Percentiles rank a stretch among this genome's conserved stretches.
Evolutionary conservation across 2,797 vertebrate species (phyloP).

Genomic region (Poecilia wingei): DNA sequence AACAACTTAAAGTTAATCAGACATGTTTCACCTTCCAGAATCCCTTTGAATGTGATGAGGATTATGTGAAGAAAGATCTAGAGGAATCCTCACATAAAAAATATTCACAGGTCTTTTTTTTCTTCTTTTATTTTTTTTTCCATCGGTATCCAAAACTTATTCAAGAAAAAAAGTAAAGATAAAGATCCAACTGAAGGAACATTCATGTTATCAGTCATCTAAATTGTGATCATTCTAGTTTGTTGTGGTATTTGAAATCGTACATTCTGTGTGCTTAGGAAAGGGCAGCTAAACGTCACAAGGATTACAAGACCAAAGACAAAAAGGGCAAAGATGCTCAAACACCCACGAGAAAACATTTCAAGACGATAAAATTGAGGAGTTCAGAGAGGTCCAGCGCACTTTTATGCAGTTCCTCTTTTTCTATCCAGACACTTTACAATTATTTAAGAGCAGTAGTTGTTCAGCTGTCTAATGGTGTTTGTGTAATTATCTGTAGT

Average conservation of each 20-base stretch:
- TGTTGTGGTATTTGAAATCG: not conserved
- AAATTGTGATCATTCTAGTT: not conserved
- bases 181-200: not conserved
- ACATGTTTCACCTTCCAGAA: constrained; percentile 80
- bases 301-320: constrained; percentile 61
- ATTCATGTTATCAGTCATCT: not conserved
- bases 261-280: constrained; percentile 28
- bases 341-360: constrained; percentile 53
- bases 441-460: not conserved
- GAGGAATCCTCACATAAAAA: constrained; percentile 44
- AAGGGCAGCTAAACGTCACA: constrained; percentile 49
- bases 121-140: not conserved
- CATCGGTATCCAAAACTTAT: not conserved
- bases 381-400: not conserved
- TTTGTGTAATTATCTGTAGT: constrained; percentile 69
- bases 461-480: constrained; percentile 8
- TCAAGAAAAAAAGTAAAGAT: not conserved
- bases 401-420: accelerated
- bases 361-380: constrained; percentile 51
- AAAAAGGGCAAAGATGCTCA: constrained; percentile 58
- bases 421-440: constrained; percentile 23
- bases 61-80: constrained; percentile 73
- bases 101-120: constrained; percentile 69
- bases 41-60: constrained; percentile 40
- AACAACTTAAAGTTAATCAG: constrained; percentile 29